Evolutionary conservation across 1,140 invertebrate species (phyloP).

Genomic region (Pogonognathellus flavescens): DNA sequence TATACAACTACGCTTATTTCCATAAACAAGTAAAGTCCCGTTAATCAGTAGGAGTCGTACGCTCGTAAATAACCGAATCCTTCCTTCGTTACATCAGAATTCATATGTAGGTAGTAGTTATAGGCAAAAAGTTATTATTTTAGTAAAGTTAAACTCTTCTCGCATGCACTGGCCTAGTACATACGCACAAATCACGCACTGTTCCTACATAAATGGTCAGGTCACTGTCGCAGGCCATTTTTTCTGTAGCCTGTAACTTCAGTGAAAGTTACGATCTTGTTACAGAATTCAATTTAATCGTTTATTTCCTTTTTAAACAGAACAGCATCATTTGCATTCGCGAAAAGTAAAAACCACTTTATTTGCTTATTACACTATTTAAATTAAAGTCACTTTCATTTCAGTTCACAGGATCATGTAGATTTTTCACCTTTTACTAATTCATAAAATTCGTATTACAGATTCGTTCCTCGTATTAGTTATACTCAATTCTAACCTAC

Average conservation of each 20-base stretch:
- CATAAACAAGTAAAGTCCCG: too few species aligned
- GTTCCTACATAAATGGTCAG: background rate
- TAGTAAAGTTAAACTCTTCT: too few species aligned
- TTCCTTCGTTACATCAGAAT: too few species aligned
- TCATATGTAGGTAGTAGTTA: too few species aligned
- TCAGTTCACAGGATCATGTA: background rate
- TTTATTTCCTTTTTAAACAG: conserved; percentile 31
- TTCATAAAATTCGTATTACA: background rate
- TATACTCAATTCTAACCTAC: too few species aligned
- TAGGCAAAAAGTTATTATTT: too few species aligned
- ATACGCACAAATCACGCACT: too few species aligned
- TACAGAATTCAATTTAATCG: conserved; percentile 32
- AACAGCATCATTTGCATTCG: conserved; percentile 35
- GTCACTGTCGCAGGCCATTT: conserved; percentile 37
- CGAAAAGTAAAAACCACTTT: conserved; percentile 9
- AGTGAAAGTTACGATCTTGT: conserved; percentile 11
- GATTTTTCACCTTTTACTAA: conserved; percentile 13
- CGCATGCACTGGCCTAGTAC: too few species aligned
- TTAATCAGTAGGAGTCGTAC: too few species aligned
- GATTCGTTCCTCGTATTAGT: too few species aligned
- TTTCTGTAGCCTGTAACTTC: conserved; percentile 19
- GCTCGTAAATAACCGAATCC: too few species aligned
- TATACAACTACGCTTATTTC: too few species aligned
- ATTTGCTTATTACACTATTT: background rate
- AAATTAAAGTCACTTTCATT: conserved; percentile 1